Evolutionary conservation across 2,888 invertebrate species (phyloP).

Genomic region (Athripsodes cinereus): DNA sequence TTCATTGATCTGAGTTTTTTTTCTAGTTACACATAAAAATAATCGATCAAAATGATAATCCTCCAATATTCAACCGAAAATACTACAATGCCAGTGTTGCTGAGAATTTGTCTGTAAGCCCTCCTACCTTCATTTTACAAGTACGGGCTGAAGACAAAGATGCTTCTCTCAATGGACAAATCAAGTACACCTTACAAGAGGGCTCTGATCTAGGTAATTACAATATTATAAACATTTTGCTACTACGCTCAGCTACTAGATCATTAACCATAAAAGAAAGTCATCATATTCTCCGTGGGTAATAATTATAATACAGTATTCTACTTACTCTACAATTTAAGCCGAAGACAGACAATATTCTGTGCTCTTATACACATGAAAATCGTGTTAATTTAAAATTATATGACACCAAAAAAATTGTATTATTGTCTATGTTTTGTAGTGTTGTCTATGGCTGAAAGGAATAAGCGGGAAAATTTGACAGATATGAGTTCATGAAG

Average conservation of each 20-base stretch:
- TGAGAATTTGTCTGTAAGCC: conserved; percentile 74
- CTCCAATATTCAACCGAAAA: conserved; percentile 72
- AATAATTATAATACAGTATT: not conserved
- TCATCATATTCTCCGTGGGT: not conserved
- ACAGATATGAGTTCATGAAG: too few species aligned
- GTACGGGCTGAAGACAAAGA: conserved; percentile 79
- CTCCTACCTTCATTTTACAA: conserved; percentile 76
- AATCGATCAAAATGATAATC: conserved; percentile 83
- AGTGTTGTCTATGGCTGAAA: too few species aligned
- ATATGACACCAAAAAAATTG: too few species aligned
- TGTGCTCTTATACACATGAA: too few species aligned
- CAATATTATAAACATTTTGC: too few species aligned
- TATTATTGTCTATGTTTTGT: too few species aligned
- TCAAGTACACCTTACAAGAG: conserved; percentile 67
- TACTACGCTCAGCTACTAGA: too few species aligned
- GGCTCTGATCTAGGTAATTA: conserved; percentile 41
- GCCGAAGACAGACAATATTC: too few species aligned
- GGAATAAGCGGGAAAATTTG: too few species aligned
- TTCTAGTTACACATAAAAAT: conserved; percentile 66
- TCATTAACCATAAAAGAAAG: too few species aligned
- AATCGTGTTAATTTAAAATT: too few species aligned
- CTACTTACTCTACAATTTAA: not conserved
- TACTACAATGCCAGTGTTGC: conserved; percentile 75
- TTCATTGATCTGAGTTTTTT: conserved; percentile 7
- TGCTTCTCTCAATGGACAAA: conserved; percentile 67